Evolutionary conservation across 1,140 invertebrate genomes (phyloP).

Genomic region (Acyrthosiphon pisum): DNA sequence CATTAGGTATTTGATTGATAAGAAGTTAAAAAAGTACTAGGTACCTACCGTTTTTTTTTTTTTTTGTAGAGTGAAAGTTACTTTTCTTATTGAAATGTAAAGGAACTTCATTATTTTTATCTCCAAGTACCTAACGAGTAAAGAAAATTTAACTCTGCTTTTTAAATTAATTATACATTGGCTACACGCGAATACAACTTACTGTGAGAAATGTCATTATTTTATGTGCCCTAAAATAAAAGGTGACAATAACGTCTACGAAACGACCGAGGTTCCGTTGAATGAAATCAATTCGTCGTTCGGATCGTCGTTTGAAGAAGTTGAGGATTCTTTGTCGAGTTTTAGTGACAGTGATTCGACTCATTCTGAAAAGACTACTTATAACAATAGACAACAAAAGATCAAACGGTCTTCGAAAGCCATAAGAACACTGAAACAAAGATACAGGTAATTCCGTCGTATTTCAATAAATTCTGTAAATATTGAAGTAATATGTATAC

Average conservation of each 20-base stretch:
- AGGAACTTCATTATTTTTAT: neutral
- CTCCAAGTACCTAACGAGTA: too few species aligned
- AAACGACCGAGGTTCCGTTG: neutral
- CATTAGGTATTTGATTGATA: too few species aligned
- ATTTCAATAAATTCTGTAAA: neutral
- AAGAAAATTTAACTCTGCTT: too few species aligned
- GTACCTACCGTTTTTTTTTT: neutral
- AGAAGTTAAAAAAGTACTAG: neutral
- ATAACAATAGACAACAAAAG: constrained; percentile 23
- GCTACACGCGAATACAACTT: neutral
- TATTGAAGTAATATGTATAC: neutral
- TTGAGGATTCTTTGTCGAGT: constrained; percentile 50
- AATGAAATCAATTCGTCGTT: constrained; percentile 21
- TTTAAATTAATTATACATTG: neutral
- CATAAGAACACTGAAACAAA: constrained; percentile 51
- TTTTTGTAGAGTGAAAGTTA: neutral
- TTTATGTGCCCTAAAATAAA: neutral
- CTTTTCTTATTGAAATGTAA: neutral
- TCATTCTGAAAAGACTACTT: constrained; percentile 32
- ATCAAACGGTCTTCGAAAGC: constrained; percentile 47
- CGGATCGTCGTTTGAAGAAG: constrained; percentile 51
- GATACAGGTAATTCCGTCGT: constrained; percentile 24
- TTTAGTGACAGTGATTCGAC: constrained; percentile 42
- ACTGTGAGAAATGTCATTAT: neutral
- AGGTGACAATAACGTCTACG: constrained; percentile 18